A percentile compares a stretch with the other conserved stretches of the same genome.
phyloP scores from a whole-genome alignment of 2,888 invertebrate species.

The Idaea aversata region DNA sequence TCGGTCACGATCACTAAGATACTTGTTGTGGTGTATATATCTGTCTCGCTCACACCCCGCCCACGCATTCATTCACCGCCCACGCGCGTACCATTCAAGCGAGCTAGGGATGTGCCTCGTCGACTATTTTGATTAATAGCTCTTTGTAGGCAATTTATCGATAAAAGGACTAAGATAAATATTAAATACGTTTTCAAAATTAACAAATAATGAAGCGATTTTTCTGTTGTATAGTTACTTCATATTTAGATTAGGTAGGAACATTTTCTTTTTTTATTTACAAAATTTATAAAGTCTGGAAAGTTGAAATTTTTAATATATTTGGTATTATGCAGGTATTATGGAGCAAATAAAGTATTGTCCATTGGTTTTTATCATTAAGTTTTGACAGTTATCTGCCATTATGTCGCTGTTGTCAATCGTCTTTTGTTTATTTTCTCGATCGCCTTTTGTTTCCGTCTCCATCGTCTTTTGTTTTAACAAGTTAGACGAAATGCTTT shows the following conservation, averaged over 20 bases:
- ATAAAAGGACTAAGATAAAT: not conserved
- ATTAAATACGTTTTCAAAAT: conserved; percentile 4
- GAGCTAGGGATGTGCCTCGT: conserved; percentile 38
- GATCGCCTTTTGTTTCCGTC: too few species aligned
- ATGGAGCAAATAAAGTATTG: too few species aligned
- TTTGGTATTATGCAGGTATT: too few species aligned
- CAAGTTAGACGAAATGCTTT: too few species aligned
- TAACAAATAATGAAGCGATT: not conserved
- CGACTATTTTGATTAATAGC: conserved; percentile 37
- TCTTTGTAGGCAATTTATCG: conserved; percentile 23
- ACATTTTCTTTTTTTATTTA: not conserved
- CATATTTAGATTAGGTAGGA: not conserved
- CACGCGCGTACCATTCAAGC: conserved; percentile 58
- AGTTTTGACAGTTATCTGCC: too few species aligned
- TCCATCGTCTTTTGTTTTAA: too few species aligned
- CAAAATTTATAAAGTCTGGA: too few species aligned
- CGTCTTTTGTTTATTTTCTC: too few species aligned
- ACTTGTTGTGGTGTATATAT: conserved; percentile 7
- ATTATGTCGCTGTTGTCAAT: too few species aligned
- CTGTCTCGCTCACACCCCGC: conserved; percentile 38
- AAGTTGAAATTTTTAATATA: too few species aligned
- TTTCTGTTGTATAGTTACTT: not conserved
- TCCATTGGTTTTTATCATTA: too few species aligned
- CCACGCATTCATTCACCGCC: conserved; percentile 64
- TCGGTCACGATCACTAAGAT: not conserved